phyloP scores from a whole-genome alignment of 2,888 invertebrate species.

The Cheilosia soror region DNA sequence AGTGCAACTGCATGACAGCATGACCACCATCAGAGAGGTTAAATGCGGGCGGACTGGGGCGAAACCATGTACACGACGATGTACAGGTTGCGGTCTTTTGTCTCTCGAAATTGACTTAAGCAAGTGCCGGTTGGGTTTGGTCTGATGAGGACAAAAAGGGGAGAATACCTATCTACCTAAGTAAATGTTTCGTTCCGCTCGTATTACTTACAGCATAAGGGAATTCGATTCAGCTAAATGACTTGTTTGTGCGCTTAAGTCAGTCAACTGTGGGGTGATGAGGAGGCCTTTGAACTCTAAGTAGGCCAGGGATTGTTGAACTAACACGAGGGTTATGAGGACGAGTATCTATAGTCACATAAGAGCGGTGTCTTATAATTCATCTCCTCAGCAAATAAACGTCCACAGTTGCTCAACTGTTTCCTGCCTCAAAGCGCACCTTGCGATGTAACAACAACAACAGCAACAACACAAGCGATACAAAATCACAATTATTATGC shows the following conservation, averaged over 20 bases:
- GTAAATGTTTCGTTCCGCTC: constrained; percentile 32
- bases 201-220: background rate
- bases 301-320: constrained; percentile 5
- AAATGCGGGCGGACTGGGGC: constrained; percentile 32
- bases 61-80: constrained; percentile 4
- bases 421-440: constrained; percentile 8
- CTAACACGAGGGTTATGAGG: constrained; percentile 2
- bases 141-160: background rate
- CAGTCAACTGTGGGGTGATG: constrained; percentile 28
- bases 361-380: background rate
- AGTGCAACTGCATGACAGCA: constrained; percentile 45
- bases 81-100: constrained; percentile 26
- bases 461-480: background rate
- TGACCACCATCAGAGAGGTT: constrained; percentile 45
- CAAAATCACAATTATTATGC: constrained; percentile 36
- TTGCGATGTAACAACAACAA: background rate
- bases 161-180: background rate
- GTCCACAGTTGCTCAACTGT: background rate
- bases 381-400: background rate
- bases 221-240: constrained; percentile 10
- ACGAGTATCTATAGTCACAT: background rate
- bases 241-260: constrained; percentile 35
- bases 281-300: constrained; percentile 38
- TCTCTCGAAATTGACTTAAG: background rate
- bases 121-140: constrained; percentile 10